phyloP scores from a whole-genome alignment of 2,888 invertebrate genomes.

The Anarsia innoxiella region DNA sequence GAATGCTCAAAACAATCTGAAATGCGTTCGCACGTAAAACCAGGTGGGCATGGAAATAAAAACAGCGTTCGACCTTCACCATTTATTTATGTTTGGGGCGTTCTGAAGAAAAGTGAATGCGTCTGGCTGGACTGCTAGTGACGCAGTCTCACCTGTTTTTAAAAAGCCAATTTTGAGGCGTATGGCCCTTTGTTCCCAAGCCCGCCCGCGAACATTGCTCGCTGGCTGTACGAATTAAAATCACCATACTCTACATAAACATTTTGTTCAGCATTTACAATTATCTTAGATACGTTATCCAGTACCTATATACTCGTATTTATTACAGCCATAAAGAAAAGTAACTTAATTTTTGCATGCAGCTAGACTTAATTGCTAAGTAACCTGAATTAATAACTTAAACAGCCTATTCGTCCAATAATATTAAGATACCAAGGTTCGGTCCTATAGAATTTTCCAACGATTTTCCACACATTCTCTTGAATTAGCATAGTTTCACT shows the following conservation, averaged over 20 bases:
- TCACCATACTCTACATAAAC: too few relatives aligned
- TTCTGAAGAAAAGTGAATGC: conserved; percentile 54
- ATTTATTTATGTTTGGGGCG: conserved; percentile 44
- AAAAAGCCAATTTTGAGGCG: conserved; percentile 56
- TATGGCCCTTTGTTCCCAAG: conserved; percentile 62
- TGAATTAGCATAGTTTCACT: conserved; percentile 51
- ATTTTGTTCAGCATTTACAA: too few relatives aligned
- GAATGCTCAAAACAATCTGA: conserved; percentile 54
- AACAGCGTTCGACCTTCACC: conserved; percentile 47
- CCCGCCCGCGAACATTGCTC: conserved; percentile 43
- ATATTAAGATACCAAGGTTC: too few relatives aligned
- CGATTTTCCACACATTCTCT: conserved; percentile 30
- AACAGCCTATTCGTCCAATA: too few relatives aligned
- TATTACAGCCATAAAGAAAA: too few relatives aligned
- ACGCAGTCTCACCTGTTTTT: conserved; percentile 59
- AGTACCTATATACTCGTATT: too few relatives aligned
- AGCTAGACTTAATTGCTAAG: too few relatives aligned
- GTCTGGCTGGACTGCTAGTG: conserved; percentile 28
- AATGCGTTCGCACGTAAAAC: conserved; percentile 50
- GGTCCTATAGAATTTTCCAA: conserved; percentile 21
- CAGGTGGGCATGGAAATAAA: conserved; percentile 57
- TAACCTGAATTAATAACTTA: too few relatives aligned
- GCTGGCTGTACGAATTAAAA: too few relatives aligned
- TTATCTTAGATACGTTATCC: too few relatives aligned
- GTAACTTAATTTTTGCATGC: too few relatives aligned